These are phyloP conservation scores for Lochmaea crataegi DNA, from an alignment of 2,888 invertebrate species.

Conservation along the genomic window DNA sequence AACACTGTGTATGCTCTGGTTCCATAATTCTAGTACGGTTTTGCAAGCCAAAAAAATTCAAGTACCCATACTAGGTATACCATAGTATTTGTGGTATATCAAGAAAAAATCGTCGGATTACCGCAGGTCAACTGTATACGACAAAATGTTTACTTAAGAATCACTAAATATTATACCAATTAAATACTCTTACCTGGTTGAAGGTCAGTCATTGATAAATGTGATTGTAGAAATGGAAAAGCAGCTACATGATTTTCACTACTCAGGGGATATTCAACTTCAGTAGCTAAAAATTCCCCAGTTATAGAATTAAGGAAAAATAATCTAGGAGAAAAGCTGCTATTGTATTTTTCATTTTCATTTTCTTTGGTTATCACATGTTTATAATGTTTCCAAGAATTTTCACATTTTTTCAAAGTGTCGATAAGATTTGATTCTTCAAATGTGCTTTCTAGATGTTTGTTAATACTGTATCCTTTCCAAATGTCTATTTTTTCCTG, in stretches of 20 bases:
- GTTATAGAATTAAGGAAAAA: conserved; percentile 52
- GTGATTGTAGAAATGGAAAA: conserved; percentile 54
- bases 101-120: too few relatives aligned
- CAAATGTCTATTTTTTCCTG: conserved; percentile 45
- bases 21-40: too few relatives aligned
- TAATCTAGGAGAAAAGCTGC: conserved; percentile 48
- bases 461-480: conserved; percentile 44
- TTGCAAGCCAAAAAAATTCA: too few relatives aligned
- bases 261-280: conserved; percentile 50
- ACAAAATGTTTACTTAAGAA: too few relatives aligned
- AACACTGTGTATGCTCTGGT: too few relatives aligned
- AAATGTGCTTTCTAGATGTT: conserved; percentile 5
- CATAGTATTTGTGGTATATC: too few relatives aligned
- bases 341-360: conserved; percentile 22
- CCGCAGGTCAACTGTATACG: too few relatives aligned
- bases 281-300: conserved; percentile 49
- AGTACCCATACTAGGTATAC: too few relatives aligned
- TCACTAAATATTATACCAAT: neutral
- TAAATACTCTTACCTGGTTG: conserved; percentile 48
- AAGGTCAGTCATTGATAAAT: conserved; percentile 48
- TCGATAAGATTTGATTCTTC: conserved; percentile 31
- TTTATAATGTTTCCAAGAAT: conserved; percentile 42
- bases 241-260: conserved; percentile 41
- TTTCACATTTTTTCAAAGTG: conserved; percentile 34
- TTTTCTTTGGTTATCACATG: conserved; percentile 43